These are phyloP conservation scores for Cetonia aurata DNA, from an alignment of 2,888 invertebrate species.

Conservation along the genomic window DNA sequence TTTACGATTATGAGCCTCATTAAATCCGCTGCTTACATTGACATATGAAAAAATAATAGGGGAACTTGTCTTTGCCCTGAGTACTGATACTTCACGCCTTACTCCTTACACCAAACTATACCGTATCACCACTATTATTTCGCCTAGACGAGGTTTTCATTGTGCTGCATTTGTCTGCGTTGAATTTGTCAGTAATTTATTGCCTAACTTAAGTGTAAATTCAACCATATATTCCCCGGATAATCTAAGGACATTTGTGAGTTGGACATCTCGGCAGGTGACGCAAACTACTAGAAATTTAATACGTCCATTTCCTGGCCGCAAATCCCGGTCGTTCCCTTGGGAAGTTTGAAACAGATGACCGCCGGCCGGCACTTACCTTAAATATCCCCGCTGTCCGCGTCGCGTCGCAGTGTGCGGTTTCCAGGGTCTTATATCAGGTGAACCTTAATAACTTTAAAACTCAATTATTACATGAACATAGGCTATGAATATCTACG, in stretches of 20 bases:
- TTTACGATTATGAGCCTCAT: no score
- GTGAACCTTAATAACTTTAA: constrained; percentile 39
- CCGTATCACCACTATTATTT: no score
- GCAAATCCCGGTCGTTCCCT: constrained; percentile 57
- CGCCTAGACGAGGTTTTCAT: not conserved
- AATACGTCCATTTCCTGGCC: constrained; percentile 61
- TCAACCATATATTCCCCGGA: constrained; percentile 47
- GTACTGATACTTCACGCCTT: not conserved
- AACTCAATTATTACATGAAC: constrained; percentile 23
- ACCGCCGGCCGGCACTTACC: constrained; percentile 53
- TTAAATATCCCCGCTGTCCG: constrained; percentile 44
- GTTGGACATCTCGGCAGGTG: constrained; percentile 60
- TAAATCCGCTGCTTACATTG: no score
- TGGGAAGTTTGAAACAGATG: constrained; percentile 58
- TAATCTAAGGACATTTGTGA: constrained; percentile 61
- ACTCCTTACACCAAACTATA: not conserved
- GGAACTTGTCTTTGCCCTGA: no score
- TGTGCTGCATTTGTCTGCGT: constrained; percentile 17
- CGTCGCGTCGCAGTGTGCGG: not conserved
- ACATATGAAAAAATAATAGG: no score
- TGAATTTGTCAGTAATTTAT: constrained; percentile 38
- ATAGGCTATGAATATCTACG: not conserved
- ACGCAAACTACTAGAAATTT: constrained; percentile 62
- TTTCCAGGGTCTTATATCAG: constrained; percentile 44
- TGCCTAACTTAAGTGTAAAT: constrained; percentile 44